Conservation (phyloP, 1,140 invertebrate species). For the Bombus breviceps region DNA sequence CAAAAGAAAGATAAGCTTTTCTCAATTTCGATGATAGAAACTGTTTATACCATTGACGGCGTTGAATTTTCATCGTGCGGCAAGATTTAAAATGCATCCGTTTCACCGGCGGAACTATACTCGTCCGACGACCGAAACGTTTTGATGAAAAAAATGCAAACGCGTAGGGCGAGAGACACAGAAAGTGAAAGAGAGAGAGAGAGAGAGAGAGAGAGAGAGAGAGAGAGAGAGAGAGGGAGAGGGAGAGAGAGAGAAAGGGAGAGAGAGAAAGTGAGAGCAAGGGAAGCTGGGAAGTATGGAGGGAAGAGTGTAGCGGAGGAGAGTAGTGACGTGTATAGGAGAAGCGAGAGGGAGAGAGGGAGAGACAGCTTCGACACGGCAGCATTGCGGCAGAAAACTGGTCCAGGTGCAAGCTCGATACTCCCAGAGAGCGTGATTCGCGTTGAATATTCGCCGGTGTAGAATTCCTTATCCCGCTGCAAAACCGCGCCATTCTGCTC, state of each 20-base stretch:
- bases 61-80: conserved; percentile 64
- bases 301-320: not conserved
- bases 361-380: conserved; percentile 38
- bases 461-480: conserved; percentile 53
- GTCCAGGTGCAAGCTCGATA: conserved; percentile 58
- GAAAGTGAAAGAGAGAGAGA: not conserved
- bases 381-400: conserved; percentile 56
- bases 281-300: not conserved
- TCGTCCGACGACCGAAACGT: conserved; percentile 55
- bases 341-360: not conserved
- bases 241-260: not conserved
- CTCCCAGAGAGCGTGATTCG: conserved; percentile 47
- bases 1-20: conserved; percentile 1
- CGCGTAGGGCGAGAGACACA: conserved; percentile 32
- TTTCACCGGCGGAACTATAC: conserved; percentile 39
- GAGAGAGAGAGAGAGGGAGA: not conserved
- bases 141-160: conserved; percentile 70
- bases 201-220: not conserved
- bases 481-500: conserved; percentile 15
- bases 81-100: conserved; percentile 64
- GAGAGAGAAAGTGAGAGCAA: not conserved
- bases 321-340: not conserved
- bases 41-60: conserved; percentile 16
- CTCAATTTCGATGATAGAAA: not conserved
- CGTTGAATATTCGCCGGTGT: conserved; percentile 49